These are phyloP conservation scores for Chaetura pelagica DNA, from an alignment of 2,113 vertebrate genomes.

Conservation along the genomic window DNA sequence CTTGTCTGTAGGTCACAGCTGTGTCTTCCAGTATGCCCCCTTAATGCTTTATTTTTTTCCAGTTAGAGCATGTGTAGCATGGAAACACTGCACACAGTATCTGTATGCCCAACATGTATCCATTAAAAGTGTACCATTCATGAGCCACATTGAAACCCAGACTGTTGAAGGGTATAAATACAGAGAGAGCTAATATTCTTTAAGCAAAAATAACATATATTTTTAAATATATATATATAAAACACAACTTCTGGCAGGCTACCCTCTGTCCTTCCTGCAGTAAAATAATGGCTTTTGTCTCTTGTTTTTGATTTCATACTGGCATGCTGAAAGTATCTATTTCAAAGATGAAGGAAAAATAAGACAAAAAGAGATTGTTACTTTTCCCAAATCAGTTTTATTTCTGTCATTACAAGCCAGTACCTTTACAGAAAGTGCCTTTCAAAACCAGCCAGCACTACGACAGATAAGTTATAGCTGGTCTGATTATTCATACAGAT, in stretches of 20 bases:
- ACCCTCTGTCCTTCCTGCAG: slow-evolving; percentile 28
- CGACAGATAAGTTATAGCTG: slow-evolving; percentile 66
- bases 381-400: slow-evolving; percentile 53
- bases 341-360: slow-evolving; percentile 53
- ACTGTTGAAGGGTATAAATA: neutral
- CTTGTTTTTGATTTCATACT: slow-evolving; percentile 35
- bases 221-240: neutral
- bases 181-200: neutral
- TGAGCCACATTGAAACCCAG: neutral
- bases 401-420: slow-evolving; percentile 70
- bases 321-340: slow-evolving; percentile 32
- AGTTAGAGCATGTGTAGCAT: neutral
- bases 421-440: slow-evolving; percentile 60
- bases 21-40: fast-evolving
- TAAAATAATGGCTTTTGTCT: slow-evolving; percentile 40
- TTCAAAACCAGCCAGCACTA: slow-evolving; percentile 52
- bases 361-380: slow-evolving; percentile 51
- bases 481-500: slow-evolving; percentile 72
- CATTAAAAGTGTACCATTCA: neutral
- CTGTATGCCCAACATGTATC: neutral
- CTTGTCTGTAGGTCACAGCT: neutral
- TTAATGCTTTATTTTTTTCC: neutral
- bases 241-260: slow-evolving; percentile 9
- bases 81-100: neutral
- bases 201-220: neutral